Base-by-base conservation (phyloP, 2,113 vertebrate species). In the Otus sunia region DNA sequence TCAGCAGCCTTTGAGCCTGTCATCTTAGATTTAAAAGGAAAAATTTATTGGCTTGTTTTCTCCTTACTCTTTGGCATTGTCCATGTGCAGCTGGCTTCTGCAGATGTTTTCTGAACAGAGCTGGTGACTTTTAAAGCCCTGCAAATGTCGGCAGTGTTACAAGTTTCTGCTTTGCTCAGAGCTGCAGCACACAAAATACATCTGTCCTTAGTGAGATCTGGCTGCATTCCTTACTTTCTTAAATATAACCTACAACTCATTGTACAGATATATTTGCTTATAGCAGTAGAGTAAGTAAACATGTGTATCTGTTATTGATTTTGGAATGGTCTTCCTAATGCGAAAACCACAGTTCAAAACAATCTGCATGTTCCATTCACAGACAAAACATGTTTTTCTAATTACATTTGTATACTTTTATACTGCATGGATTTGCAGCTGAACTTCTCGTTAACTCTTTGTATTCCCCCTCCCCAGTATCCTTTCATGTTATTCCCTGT, bases 71-170 rank as follows among this genome's bases (percentile, higher is more conserved):
- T 92, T 96, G 95, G 67, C 88, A 85, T 93, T 96, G 94, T 93
- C 90, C 71, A 59, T 50, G 32, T 89, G 77, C 92, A 95, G 95
- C 91, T 94, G 95, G 66, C 47, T 96, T 92, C 79, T 96, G 90
- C 94, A 97, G 92, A 97, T 97, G 94, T 97, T 96, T 95, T 92
- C 73, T 68, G 83, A 94, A 80, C 60, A 77, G 79, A 77, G 23
- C 64, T 66, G 58, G 66, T 88, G 74, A 88, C 95, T 96, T 95
- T 80, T 89, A 96, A 96, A 95, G 82, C 90, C 69, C 94, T 88
- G 67, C 79, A 95, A 95, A 95, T 92, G 62, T 89, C 26, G 22
- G 52, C 67, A 83, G 15, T n/a, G 62, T 88, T 92, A 50, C 21
- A 91, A 77, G 50, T 86, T 92, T 66, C 67, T 94, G 49, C 63